A percentile compares a stretch with the other conserved stretches of the same genome.
Conservation (phyloP, 2,888 invertebrate species). For the Notodonta dromedarius region DNA sequence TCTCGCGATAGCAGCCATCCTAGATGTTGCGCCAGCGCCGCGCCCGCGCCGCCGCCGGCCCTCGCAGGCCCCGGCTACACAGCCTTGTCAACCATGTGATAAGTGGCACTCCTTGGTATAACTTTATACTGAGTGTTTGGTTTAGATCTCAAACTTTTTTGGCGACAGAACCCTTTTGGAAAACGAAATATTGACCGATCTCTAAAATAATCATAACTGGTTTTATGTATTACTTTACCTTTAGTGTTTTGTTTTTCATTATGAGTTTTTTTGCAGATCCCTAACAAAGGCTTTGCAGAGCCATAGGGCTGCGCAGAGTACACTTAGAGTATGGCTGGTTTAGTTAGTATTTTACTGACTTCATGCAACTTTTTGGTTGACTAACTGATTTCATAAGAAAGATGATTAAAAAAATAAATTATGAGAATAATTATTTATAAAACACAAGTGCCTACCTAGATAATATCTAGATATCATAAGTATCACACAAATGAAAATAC, state of each 20-base stretch:
- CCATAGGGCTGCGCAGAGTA: too few relatives aligned
- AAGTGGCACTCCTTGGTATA: slow-evolving; percentile 45
- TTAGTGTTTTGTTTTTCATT: too few relatives aligned
- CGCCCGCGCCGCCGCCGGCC: slow-evolving; percentile 10
- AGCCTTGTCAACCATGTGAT: slow-evolving; percentile 44
- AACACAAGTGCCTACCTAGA: too few relatives aligned
- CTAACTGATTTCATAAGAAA: background rate
- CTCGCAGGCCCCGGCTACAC: slow-evolving; percentile 23
- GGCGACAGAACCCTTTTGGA: too few relatives aligned
- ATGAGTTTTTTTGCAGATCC: too few relatives aligned
- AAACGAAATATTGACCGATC: too few relatives aligned
- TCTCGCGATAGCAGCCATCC: slow-evolving; percentile 61
- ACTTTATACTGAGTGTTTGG: slow-evolving; percentile 19
- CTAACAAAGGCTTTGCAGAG: too few relatives aligned
- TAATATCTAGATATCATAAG: too few relatives aligned
- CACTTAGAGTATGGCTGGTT: background rate
- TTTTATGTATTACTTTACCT: too few relatives aligned
- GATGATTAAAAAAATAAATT: background rate
- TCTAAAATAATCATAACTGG: too few relatives aligned
- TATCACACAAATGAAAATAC: background rate
- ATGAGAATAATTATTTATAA: too few relatives aligned
- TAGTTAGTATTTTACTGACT: slow-evolving; percentile 30
- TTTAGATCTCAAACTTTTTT: slow-evolving; percentile 8
- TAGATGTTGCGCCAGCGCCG: slow-evolving; percentile 12
- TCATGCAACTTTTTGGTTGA: slow-evolving; percentile 14